Base-by-base conservation (phyloP, 2,888 invertebrate species). In the Cerastoderma edule region DNA sequence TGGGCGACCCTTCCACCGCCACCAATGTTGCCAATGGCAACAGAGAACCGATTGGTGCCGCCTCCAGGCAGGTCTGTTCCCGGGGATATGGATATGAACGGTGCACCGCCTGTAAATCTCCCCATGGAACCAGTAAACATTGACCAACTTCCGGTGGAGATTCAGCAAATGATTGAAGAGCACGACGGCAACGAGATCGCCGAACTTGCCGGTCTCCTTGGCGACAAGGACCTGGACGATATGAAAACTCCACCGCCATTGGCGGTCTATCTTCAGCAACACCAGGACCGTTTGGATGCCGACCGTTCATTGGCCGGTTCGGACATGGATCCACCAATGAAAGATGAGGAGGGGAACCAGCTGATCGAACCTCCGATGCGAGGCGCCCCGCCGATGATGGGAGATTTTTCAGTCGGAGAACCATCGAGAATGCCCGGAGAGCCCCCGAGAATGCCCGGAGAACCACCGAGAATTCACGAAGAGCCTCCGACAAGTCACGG, bases 171-270 rank as follows among this genome's bases (percentile, higher is more conserved):
- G 5, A 53, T 53, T 24, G 2, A 24, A 13, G 53, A 53, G 22
- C 48, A 48, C 24, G 24, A 10, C 3, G 3, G 24, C 2, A 24
- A 5, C 22, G 27, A 2, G 3, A 24, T 22, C 28, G 5, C 28
- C 28, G 53, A 53, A 53, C 53, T 4, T 27, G 27, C 53, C 5
- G 28, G 28, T 13, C 4, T 53, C 1, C 24, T 27, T 53, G 27
- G 27, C 28, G 53, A 53, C n/a, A n/a, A 53, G 5, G 53, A 24
- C 10, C 2, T 24, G 1, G 57, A 57, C 32, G 33, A 30, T n/a
- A 32, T 57, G 5, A 57, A 57, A n/a, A 57, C 57, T 57, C 57
- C 57, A 22, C 57, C 57, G 16, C 57, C 57, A 6, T 2, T 57
- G 6, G 57, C 16, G 32, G 33, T 57, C n/a, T 57, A 57, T 22